Percentiles rank a stretch among this genome's conserved stretches.
These are phyloP conservation scores for Ciconia stormi DNA, from an alignment of 2,113 vertebrate species.

Conservation along the genomic window DNA sequence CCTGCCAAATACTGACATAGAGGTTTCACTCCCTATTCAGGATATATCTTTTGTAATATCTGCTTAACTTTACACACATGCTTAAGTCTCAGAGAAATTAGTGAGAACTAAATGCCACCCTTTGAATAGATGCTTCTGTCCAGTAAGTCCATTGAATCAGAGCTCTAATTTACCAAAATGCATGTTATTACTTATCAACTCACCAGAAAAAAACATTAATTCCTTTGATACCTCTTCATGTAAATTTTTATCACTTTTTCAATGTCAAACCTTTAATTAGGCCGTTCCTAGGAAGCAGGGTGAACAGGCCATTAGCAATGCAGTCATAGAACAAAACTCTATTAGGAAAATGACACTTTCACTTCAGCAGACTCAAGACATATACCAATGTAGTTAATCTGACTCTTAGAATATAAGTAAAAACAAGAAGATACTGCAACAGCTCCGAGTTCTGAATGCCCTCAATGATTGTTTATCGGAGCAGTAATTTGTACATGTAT, in stretches of 20 bases:
- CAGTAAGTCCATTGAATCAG: background rate
- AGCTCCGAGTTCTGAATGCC: background rate
- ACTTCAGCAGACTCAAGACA: background rate
- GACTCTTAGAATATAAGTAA: background rate
- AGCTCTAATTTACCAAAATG: background rate
- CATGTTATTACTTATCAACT: background rate
- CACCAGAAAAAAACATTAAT: background rate
- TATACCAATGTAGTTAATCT: background rate
- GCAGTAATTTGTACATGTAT: background rate
- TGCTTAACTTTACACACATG: background rate
- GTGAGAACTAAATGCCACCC: background rate
- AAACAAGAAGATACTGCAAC: background rate
- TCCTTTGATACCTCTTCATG: background rate
- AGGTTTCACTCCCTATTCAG: background rate
- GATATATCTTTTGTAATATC: background rate
- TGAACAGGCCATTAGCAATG: constrained; percentile 24
- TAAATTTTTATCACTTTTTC: constrained; percentile 39
- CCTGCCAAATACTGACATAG: background rate
- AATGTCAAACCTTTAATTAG: constrained; percentile 20
- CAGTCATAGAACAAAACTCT: constrained; percentile 25
- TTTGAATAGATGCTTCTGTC: background rate
- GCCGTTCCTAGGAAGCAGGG: background rate
- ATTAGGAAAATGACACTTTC: constrained; percentile 15
- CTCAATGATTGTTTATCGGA: background rate
- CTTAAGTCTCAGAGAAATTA: background rate